Conservation (phyloP, 2,797 vertebrate species). For the Falco biarmicus region DNA sequence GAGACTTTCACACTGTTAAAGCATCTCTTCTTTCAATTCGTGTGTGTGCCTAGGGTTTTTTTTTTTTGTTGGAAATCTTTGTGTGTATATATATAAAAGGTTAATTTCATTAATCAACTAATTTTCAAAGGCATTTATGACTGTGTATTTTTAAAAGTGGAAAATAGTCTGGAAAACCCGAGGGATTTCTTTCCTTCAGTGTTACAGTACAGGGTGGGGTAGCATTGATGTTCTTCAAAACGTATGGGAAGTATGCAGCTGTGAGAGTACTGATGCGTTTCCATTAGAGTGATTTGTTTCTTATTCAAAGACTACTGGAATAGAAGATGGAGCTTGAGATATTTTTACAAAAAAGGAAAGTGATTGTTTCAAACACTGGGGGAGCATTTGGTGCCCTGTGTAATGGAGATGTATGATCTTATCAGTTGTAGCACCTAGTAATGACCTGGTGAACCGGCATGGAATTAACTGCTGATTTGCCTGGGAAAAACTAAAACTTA, state of each 20-base stretch:
- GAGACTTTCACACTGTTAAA: background rate
- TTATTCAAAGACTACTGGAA: background rate
- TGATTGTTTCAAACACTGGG: background rate
- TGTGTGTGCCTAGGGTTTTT: fast-evolving
- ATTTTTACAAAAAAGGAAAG: background rate
- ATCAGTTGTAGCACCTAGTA: background rate
- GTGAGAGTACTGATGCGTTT: background rate
- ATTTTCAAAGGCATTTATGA: background rate
- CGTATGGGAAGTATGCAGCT: background rate
- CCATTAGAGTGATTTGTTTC: background rate
- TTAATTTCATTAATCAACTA: background rate
- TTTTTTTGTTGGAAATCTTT: background rate
- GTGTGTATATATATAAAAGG: background rate
- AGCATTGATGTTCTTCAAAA: background rate
- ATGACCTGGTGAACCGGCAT: background rate
- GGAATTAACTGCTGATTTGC: background rate
- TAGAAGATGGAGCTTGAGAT: conserved; percentile 20
- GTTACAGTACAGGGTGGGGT: background rate
- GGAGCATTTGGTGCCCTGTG: background rate
- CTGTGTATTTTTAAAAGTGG: background rate
- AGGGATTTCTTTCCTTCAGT: background rate
- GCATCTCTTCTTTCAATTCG: background rate
- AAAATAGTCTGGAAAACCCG: background rate
- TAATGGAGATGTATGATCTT: conserved; percentile 46
- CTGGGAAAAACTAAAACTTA: background rate